Evolutionary conservation across 1,140 invertebrate genomes (phyloP).

Genomic region (Neodiprion lecontei): DNA sequence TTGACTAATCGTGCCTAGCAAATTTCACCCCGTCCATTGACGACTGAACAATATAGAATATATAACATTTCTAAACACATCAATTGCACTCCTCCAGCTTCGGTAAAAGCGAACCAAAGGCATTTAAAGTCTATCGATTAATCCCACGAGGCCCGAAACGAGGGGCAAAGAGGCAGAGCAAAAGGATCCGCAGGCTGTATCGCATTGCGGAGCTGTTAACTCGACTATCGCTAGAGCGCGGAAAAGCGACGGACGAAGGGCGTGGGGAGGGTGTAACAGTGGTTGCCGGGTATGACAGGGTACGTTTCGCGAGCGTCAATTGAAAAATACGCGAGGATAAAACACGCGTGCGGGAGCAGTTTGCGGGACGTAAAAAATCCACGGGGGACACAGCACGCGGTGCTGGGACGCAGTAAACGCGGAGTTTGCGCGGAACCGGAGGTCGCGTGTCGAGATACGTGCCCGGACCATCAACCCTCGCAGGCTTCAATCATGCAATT

Average conservation of each 20-base stretch:
- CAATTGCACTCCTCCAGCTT: too few species aligned
- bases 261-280: not conserved
- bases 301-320: not conserved
- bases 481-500: constrained; percentile 12
- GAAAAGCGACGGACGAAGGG: constrained; percentile 17
- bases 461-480: not conserved
- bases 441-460: not conserved
- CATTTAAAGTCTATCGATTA: too few species aligned
- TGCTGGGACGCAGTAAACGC: not conserved
- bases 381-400: not conserved
- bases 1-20: too few species aligned
- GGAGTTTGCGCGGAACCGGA: not conserved
- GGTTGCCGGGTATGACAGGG: constrained; percentile 4
- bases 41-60: too few species aligned
- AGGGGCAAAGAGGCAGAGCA: too few species aligned
- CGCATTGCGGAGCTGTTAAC: too few species aligned
- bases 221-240: not conserved
- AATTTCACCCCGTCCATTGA: too few species aligned
- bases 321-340: constrained; percentile 12
- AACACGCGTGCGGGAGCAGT: constrained; percentile 12
- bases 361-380: constrained; percentile 15
- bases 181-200: too few species aligned
- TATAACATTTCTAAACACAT: too few species aligned
- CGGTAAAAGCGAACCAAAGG: too few species aligned
- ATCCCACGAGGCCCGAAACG: too few species aligned